Conservation (phyloP, 2,797 vertebrate genomes). For the Bucorvus abyssinicus region DNA sequence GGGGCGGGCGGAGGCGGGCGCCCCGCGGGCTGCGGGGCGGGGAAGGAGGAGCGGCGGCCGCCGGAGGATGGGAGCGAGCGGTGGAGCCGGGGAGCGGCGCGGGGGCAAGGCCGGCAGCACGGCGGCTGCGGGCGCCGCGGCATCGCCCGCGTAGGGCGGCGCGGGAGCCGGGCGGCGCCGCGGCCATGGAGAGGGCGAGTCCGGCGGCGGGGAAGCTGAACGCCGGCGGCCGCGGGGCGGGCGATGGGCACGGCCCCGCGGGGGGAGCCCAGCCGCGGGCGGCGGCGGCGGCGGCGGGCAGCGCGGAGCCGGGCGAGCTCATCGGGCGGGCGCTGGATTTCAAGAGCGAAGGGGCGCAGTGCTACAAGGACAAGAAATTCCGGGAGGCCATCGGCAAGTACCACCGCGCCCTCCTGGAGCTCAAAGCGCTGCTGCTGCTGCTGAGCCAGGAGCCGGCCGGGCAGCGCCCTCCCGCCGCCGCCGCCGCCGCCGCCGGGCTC, state of each 20-base stretch:
- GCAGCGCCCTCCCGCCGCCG: conserved; percentile 78
- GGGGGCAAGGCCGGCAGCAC: conserved; percentile 46
- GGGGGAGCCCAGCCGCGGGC: conserved; percentile 2
- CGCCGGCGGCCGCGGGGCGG: conserved; percentile 41
- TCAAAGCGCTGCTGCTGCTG: conserved; percentile 86
- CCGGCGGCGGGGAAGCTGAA: conserved; percentile 47
- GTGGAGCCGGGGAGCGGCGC: conserved; percentile 38
- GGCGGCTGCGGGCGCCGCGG: conserved; percentile 23
- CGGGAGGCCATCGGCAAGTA: conserved; percentile 98
- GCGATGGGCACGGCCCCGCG: conserved; percentile 39
- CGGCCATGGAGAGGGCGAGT: conserved; percentile 71
- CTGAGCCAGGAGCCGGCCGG: conserved; percentile 73
- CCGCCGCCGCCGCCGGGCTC: conserved; percentile 77
- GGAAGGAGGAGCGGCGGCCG: background rate
- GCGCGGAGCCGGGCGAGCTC: conserved; percentile 78
- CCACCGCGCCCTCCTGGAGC: conserved; percentile 95
- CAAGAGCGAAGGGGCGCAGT: conserved; percentile 92
- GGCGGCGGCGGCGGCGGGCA: conserved; percentile 58
- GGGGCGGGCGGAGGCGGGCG: background rate
- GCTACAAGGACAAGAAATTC: conserved; percentile 99
- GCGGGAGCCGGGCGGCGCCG: background rate
- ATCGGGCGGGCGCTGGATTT: conserved; percentile 92
- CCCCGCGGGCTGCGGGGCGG: background rate
- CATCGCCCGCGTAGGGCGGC: background rate
- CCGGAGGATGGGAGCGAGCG: conserved; percentile 23